A percentile compares a stretch with the other conserved stretches of the same genome.
Evolutionary conservation across 2,113 vertebrate genomes (phyloP).

Genomic region (Hystrix cristata): DNA sequence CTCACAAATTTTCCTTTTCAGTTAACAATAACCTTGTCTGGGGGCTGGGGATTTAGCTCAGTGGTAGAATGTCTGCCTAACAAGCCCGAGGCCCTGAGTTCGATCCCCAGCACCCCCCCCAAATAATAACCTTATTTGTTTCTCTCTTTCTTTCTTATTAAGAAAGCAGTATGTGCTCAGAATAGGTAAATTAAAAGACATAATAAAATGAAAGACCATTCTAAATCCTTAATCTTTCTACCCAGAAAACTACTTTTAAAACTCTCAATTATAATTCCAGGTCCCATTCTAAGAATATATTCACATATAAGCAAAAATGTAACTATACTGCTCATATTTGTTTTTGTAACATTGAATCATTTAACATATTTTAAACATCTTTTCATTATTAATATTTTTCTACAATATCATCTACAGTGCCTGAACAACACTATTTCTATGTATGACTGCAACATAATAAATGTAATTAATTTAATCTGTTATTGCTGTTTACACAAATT

Average conservation of each 20-base stretch:
- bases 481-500: neutral
- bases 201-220: constrained; percentile 37
- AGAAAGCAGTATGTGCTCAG: constrained; percentile 17
- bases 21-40: neutral
- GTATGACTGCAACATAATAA: neutral
- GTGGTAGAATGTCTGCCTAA: too few species aligned
- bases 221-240: constrained; percentile 30
- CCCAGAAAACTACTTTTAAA: constrained; percentile 9
- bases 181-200: constrained; percentile 30
- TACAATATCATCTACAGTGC: neutral
- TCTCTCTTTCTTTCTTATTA: neutral
- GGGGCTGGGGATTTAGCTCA: too few species aligned
- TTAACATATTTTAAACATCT: neutral
- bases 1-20: constrained; percentile 24
- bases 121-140: neutral
- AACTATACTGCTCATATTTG: neutral
- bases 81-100: too few species aligned
- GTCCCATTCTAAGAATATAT: constrained; percentile 46
- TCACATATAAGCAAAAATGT: constrained; percentile 21
- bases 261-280: constrained; percentile 27
- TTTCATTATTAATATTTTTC: constrained; percentile 47
- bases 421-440: neutral
- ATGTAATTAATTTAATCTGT: neutral
- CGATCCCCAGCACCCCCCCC: too few species aligned
- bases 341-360: neutral